Percentiles rank a stretch among this genome's conserved stretches.
Conservation (phyloP, 23 tunicate genomes). For the Phallusia fumigata region DNA sequence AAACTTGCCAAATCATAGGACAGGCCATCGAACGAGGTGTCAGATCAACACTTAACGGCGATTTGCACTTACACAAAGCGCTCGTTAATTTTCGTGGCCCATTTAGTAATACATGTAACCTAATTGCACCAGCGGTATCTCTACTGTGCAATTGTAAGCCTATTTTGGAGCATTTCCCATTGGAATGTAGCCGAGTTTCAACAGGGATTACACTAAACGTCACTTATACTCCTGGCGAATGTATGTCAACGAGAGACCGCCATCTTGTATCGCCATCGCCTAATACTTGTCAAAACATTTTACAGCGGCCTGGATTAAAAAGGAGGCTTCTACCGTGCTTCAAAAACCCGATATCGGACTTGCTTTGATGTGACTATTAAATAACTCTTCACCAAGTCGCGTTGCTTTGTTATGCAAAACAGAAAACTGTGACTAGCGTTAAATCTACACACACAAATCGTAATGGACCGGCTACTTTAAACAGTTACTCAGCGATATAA, state of each 20-base stretch:
- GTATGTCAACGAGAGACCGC: neutral
- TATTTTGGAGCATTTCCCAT: neutral
- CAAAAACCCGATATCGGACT: neutral
- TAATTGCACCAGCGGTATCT: neutral
- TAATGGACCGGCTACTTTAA: neutral
- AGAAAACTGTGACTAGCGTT: neutral
- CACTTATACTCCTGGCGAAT: neutral
- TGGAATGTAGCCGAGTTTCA: neutral
- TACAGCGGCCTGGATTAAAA: neutral
- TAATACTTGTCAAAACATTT: slow-evolving; percentile 7
- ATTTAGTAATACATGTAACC: neutral
- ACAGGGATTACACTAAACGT: neutral
- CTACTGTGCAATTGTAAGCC: neutral
- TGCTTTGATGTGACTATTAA: neutral
- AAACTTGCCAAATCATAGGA: slow-evolving; percentile 3
- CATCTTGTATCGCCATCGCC: slow-evolving; percentile 1
- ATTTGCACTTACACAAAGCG: neutral
- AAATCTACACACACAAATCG: neutral
- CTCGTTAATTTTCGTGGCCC: neutral
- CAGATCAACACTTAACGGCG: neutral
- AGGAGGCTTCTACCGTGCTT: neutral
- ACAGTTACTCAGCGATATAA: neutral
- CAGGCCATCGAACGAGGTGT: neutral
- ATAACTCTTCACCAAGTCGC: neutral
- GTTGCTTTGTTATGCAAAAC: neutral